Conservation (phyloP, 2,888 invertebrate genomes). For the Pinctada fucata region DNA sequence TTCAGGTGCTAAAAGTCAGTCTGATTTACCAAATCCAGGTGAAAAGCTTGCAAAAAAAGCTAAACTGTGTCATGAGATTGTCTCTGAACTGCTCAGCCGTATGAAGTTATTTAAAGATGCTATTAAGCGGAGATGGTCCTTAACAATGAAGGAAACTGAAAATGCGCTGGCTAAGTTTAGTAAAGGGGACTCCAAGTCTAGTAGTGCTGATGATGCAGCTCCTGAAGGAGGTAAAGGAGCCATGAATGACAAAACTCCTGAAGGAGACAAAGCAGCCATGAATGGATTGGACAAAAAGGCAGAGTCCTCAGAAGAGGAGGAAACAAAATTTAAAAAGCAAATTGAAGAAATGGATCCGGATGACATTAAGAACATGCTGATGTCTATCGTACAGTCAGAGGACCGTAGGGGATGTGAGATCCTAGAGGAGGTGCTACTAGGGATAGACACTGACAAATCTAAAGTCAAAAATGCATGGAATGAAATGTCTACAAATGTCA, state of each 20-base stretch:
- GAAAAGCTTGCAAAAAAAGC: background rate
- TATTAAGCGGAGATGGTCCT: background rate
- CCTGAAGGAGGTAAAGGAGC: background rate
- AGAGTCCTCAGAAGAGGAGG: background rate
- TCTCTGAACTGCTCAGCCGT: background rate
- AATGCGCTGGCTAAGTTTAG: background rate
- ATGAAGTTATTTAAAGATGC: background rate
- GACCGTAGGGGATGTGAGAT: background rate
- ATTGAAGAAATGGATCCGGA: background rate
- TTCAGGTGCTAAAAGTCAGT: background rate
- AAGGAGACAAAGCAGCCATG: background rate
- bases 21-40: background rate
- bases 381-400: background rate
- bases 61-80: background rate
- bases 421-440: background rate
- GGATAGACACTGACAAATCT: background rate
- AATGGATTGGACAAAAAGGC: background rate
- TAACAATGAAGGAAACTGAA: background rate
- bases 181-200: slow-evolving; percentile 19
- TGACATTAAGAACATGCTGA: background rate
- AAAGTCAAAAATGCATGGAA: background rate
- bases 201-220: background rate
- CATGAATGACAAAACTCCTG: background rate
- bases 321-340: background rate
- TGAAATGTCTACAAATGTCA: background rate